A percentile compares a stretch with the other conserved stretches of the same genome.
Evolutionary conservation across 37 sponge, comb jelly and placozoan genomes (phyloP).

Genomic region (Aplysina aerophoba): DNA sequence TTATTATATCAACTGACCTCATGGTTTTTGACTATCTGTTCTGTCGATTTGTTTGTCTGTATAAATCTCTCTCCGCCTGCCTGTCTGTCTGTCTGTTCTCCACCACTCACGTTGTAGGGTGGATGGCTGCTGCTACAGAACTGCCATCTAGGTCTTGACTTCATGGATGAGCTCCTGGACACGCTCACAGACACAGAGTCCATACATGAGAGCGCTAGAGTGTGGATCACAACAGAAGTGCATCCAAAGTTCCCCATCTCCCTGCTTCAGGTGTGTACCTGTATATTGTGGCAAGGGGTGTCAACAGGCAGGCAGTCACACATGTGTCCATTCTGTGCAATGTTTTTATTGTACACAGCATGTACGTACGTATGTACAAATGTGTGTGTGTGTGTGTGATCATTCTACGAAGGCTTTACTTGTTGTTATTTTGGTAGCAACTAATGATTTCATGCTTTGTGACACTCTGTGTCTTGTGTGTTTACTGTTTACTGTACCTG

Average conservation of each 20-base stretch:
- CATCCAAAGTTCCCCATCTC: conserved; percentile 96
- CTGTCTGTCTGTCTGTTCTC: background rate
- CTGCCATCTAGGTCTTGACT: conserved; percentile 95
- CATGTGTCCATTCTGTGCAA: conserved; percentile 36
- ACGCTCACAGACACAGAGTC: conserved; percentile 80
- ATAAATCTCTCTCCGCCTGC: too few species aligned
- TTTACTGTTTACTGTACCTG: background rate
- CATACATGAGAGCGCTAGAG: conserved; percentile 76
- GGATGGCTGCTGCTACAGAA: conserved; percentile 97
- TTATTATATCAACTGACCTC: too few species aligned
- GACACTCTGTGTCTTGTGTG: background rate
- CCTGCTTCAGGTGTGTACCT: conserved; percentile 74
- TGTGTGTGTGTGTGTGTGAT: too few species aligned
- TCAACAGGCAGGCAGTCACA: too few species aligned
- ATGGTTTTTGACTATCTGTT: too few species aligned
- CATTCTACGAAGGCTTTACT: too few species aligned
- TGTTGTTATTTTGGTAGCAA: background rate
- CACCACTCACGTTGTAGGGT: conserved; percentile 48
- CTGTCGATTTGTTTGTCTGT: too few species aligned
- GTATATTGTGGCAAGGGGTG: background rate
- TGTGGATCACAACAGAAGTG: conserved; percentile 98
- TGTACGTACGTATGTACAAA: too few species aligned
- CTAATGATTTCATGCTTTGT: background rate
- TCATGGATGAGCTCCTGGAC: conserved; percentile 92
- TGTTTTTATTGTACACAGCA: too few species aligned